Conservation (phyloP, 53 echinoderm and acorn worm genomes). For the Zoroaster sp. region DNA sequence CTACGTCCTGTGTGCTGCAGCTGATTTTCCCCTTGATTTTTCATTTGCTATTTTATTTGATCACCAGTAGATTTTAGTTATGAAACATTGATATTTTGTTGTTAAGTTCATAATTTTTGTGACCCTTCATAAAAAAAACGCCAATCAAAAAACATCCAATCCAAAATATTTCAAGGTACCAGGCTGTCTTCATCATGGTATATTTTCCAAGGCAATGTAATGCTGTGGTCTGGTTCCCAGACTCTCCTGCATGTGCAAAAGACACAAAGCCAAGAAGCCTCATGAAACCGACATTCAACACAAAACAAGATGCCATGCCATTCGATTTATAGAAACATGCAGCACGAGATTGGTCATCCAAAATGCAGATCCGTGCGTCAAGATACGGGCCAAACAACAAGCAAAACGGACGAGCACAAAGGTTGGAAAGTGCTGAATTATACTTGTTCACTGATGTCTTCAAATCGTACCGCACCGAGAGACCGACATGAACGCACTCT, state of each 20-base stretch:
- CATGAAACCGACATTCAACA: too few species aligned
- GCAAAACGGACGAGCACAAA: background rate
- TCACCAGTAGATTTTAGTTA: too few species aligned
- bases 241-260: too few species aligned
- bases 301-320: background rate
- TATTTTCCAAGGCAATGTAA: background rate
- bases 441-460: conserved; percentile 60
- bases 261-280: too few species aligned
- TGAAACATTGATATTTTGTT: too few species aligned
- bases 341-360: background rate
- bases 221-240: too few species aligned
- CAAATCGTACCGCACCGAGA: conserved; percentile 38
- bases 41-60: too few species aligned
- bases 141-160: background rate
- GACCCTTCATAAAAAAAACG: background rate
- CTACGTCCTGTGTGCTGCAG: too few species aligned
- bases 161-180: background rate
- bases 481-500: conserved; percentile 42
- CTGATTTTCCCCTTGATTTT: too few species aligned
- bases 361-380: background rate
- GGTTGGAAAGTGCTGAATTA: background rate
- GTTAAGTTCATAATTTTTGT: background rate
- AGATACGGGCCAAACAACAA: background rate
- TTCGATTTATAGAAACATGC: background rate
- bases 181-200: background rate